Conservation (phyloP, 2,888 invertebrate genomes). For the Dryomyza anilis region DNA sequence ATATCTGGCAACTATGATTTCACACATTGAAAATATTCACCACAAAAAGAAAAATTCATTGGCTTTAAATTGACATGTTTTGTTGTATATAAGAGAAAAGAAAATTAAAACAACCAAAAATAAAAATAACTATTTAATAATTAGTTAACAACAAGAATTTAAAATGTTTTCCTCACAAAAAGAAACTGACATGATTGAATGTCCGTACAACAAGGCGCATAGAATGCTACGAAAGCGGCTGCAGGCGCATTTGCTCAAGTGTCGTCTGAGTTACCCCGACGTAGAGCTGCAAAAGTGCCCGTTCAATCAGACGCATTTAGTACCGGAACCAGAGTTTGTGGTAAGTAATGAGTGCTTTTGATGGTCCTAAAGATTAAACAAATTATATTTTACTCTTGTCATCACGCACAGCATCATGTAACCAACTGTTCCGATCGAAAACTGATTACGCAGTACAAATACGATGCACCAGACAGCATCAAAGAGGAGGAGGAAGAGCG, state of each 20-base stretch:
- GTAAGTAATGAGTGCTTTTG: too few species aligned
- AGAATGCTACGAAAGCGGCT: slow-evolving; percentile 64
- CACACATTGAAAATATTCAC: too few species aligned
- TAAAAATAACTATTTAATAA: neutral
- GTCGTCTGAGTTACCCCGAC: slow-evolving; percentile 63
- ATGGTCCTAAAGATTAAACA: too few species aligned
- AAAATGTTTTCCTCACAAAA: neutral
- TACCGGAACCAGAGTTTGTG: slow-evolving; percentile 63
- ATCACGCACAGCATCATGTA: slow-evolving; percentile 40
- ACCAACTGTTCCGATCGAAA: slow-evolving; percentile 40
- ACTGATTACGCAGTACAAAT: slow-evolving; percentile 39
- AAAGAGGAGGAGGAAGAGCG: slow-evolving; percentile 32
- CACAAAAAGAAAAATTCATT: too few species aligned
- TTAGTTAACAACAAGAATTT: neutral
- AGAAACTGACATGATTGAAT: slow-evolving; percentile 45
- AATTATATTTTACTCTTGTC: too few species aligned
- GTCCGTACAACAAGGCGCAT: slow-evolving; percentile 67
- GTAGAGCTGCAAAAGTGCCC: slow-evolving; percentile 63
- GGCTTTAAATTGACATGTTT: too few species aligned
- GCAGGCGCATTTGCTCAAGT: slow-evolving; percentile 67
- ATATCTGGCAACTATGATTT: too few species aligned
- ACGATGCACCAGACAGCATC: slow-evolving; percentile 26
- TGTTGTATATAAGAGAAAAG: too few species aligned
- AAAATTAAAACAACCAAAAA: too few species aligned
- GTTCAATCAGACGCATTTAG: slow-evolving; percentile 65